A percentile compares a stretch with the other conserved stretches of the same genome.
phyloP scores from a whole-genome alignment of 2,797 vertebrate genomes.

The Poliocrania exsul region DNA sequence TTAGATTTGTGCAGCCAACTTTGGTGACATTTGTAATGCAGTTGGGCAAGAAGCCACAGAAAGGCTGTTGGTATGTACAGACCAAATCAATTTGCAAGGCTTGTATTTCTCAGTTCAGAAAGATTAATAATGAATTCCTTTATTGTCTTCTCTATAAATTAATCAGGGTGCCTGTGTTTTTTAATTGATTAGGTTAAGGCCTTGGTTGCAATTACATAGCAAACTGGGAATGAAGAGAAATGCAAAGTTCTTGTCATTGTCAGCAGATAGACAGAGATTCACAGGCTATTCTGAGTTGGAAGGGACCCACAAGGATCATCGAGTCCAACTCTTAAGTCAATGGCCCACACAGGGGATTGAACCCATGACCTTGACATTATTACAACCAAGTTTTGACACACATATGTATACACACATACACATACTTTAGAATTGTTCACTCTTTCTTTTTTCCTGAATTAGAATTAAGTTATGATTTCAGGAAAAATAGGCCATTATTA shows the following conservation, averaged over 20 bases:
- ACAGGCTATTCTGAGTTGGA: too few relatives aligned
- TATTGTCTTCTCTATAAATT: background rate
- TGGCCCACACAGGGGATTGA: too few relatives aligned
- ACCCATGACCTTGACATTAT: too few relatives aligned
- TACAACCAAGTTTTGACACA: too few relatives aligned
- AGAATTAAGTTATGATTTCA: background rate
- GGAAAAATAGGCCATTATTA: background rate
- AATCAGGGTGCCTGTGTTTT: background rate
- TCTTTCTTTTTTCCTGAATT: background rate
- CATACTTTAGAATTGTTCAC: background rate
- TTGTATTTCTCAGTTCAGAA: background rate
- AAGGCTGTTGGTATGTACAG: slow-evolving; percentile 86
- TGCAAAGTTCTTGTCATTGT: background rate
- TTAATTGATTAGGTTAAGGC: background rate
- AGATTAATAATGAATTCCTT: background rate
- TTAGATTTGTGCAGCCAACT: slow-evolving; percentile 91
- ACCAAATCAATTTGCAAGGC: background rate
- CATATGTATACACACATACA: fast-evolving
- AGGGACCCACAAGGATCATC: too few relatives aligned
- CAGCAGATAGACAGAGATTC: background rate
- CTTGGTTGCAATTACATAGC: background rate
- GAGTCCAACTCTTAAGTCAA: too few relatives aligned
- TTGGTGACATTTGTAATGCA: slow-evolving; percentile 92
- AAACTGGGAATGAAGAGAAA: background rate
- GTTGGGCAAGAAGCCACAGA: slow-evolving; percentile 92